These are phyloP conservation scores for Yponomeuta cagnagella DNA, from an alignment of 2,888 invertebrate species.

Conservation along the genomic window DNA sequence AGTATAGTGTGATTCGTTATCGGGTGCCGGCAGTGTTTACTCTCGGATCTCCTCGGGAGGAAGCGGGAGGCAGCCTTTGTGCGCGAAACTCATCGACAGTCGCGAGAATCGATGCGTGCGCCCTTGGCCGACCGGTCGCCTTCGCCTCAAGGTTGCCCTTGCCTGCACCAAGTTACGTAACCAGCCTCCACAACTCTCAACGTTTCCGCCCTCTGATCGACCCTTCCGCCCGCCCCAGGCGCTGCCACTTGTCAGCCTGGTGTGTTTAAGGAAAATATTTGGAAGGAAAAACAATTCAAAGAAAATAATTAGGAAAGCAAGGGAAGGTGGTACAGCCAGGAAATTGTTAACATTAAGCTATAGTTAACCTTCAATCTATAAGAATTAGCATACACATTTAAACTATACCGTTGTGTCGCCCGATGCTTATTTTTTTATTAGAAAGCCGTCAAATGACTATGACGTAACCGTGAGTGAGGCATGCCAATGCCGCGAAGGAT, in stretches of 20 bases:
- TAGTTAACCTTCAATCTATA: background rate
- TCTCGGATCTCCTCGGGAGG: background rate
- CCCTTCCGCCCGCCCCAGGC: constrained; percentile 2
- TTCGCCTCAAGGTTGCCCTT: constrained; percentile 34
- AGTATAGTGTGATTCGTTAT: constrained; percentile 13
- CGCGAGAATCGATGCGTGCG: constrained; percentile 48
- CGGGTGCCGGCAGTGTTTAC: constrained; percentile 15
- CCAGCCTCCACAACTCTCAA: constrained; percentile 20
- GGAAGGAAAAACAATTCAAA: background rate
- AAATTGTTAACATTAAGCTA: background rate
- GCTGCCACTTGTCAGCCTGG: background rate
- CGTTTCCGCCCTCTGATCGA: constrained; percentile 5
- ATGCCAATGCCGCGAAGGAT: constrained; percentile 44
- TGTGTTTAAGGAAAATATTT: background rate
- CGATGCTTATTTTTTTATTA: constrained; percentile 16
- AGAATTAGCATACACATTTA: background rate
- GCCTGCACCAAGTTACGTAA: constrained; percentile 57
- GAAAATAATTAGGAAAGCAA: no score
- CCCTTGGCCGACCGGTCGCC: constrained; percentile 64
- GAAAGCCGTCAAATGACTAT: constrained; percentile 26
- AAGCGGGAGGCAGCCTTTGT: constrained; percentile 15
- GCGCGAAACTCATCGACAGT: constrained; percentile 6
- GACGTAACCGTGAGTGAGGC: constrained; percentile 44
- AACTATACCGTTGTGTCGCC: background rate
- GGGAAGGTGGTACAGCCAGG: no score